A percentile compares a stretch with the other conserved stretches of the same genome.
phyloP scores from a whole-genome alignment of 2,113 vertebrate genomes.

The Cochlearius cochlearius region DNA sequence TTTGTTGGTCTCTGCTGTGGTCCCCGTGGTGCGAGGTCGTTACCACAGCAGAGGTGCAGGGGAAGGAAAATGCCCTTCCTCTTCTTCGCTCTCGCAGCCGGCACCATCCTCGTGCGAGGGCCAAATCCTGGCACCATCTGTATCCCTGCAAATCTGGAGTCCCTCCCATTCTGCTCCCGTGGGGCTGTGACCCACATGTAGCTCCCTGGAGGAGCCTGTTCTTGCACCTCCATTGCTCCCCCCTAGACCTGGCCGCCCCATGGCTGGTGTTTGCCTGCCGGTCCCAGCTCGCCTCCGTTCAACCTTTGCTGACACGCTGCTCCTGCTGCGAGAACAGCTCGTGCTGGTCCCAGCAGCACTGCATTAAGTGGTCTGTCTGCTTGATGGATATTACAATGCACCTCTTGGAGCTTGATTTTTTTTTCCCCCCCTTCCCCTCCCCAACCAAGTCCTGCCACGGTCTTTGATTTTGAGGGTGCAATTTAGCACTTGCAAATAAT shows the following conservation, averaged over 20 bases:
- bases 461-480: constrained; percentile 49
- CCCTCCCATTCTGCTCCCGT: not conserved
- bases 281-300: not conserved
- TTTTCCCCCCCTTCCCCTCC: not conserved
- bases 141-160: not conserved
- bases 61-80: not conserved
- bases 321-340: not conserved
- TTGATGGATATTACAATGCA: not conserved
- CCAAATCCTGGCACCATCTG: fast-evolving
- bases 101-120: fast-evolving
- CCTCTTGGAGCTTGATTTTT: not conserved
- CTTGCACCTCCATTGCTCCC: fast-evolving
- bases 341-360: not conserved
- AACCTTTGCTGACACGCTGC: fast-evolving
- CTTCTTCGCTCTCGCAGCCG: not conserved
- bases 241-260: not conserved
- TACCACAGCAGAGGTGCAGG: not conserved
- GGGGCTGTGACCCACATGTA: not conserved
- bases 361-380: not conserved
- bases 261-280: fast-evolving
- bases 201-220: not conserved
- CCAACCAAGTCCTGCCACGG: not conserved
- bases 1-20: not conserved
- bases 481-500: constrained; percentile 46
- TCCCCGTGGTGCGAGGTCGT: not conserved